Percentiles rank a stretch among this genome's conserved stretches.
These are phyloP conservation scores for Condylura cristata DNA, from an alignment of 2,113 vertebrate genomes.

Conservation along the genomic window DNA sequence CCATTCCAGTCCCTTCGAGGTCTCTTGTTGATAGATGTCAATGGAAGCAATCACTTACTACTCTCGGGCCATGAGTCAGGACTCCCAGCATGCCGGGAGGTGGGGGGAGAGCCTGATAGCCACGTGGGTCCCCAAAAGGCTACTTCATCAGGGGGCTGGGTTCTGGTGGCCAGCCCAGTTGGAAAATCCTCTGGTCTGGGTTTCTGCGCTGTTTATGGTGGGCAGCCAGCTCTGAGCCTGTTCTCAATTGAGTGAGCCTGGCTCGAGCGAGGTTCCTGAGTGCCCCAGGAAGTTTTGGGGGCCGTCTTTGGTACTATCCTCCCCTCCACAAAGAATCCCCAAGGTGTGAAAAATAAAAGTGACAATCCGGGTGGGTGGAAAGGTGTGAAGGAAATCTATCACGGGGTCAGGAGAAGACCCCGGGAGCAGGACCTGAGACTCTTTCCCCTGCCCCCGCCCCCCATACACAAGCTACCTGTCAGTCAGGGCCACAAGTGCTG, in stretches of 20 bases:
- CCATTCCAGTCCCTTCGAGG: not conserved
- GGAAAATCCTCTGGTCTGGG: not conserved
- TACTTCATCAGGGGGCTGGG: not conserved
- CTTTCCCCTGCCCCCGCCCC: accelerated
- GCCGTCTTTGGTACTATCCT: not conserved
- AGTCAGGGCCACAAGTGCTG: accelerated
- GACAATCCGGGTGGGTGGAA: not conserved
- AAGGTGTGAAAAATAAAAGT: not conserved
- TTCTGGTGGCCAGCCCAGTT: not conserved
- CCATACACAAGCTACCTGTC: not conserved
- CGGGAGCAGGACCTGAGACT: accelerated
- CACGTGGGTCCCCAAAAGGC: not conserved
- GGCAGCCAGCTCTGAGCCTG: not conserved
- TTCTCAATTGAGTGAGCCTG: not conserved
- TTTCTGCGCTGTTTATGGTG: not conserved
- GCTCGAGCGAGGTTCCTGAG: not conserved
- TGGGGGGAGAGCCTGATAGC: not conserved
- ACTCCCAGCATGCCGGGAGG: not conserved
- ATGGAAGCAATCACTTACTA: not conserved
- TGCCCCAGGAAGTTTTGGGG: not conserved
- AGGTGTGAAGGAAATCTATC: not conserved
- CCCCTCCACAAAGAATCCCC: not conserved
- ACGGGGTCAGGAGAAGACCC: too few relatives aligned
- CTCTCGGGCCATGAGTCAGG: accelerated
- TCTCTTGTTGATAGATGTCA: not conserved